Percentiles rank a stretch among this genome's conserved stretches.
phyloP scores from a whole-genome alignment of 2,113 vertebrate genomes.

The Centropus unirufus region DNA sequence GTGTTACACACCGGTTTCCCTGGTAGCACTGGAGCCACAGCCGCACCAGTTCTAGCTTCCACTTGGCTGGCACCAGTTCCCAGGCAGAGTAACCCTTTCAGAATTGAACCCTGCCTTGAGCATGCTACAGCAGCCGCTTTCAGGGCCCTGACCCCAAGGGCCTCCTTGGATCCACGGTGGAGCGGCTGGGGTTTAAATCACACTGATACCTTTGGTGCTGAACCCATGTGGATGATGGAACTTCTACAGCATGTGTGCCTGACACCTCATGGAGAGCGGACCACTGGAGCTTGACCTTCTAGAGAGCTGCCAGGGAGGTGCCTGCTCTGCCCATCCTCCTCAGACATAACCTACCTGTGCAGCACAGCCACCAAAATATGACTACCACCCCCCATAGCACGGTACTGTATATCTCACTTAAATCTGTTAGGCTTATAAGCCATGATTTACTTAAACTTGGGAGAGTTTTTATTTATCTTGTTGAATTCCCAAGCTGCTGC shows the following conservation, averaged over 20 bases:
- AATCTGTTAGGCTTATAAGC: slow-evolving; percentile 36
- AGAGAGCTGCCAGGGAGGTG: neutral
- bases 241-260: accelerated
- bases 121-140: neutral
- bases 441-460: slow-evolving; percentile 75
- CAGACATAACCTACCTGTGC: neutral
- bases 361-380: neutral
- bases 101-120: neutral
- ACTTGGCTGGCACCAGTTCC: neutral
- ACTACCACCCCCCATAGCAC: neutral
- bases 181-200: neutral
- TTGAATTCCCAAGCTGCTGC: slow-evolving; percentile 50
- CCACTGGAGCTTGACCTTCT: neutral
- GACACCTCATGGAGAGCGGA: accelerated
- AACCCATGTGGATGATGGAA: neutral
- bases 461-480: slow-evolving; percentile 72
- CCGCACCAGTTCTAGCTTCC: neutral
- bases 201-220: neutral
- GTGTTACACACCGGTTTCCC: accelerated
- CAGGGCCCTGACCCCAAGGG: neutral
- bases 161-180: neutral
- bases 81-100: neutral
- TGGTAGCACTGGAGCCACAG: neutral
- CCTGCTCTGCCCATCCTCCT: neutral
- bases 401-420: neutral